Evolutionary conservation across 2,888 invertebrate species (phyloP).

Genomic region (Drosophila mettleri): DNA sequence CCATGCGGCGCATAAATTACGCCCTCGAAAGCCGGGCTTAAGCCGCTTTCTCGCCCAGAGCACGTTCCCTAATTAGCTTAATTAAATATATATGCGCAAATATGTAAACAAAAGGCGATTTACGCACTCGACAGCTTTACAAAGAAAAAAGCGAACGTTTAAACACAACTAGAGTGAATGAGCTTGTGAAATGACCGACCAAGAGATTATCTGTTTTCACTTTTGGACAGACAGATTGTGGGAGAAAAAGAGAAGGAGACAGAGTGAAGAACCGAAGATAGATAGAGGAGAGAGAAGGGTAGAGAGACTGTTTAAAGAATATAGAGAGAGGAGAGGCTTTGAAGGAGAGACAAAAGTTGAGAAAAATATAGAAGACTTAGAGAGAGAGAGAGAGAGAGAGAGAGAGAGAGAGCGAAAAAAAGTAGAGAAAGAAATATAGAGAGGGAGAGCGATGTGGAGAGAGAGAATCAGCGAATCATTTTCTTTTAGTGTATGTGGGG

Average conservation of each 20-base stretch:
- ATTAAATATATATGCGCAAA: constrained; percentile 80
- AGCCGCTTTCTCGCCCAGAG: constrained; percentile 60
- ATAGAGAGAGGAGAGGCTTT: too few relatives aligned
- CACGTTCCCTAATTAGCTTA: constrained; percentile 82
- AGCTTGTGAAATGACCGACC: neutral
- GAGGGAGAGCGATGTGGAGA: neutral
- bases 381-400: neutral
- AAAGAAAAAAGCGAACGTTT: constrained; percentile 15
- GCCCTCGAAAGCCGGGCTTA: constrained; percentile 61
- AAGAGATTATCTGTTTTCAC: neutral
- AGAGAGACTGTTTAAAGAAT: too few relatives aligned
- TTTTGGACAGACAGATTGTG: neutral
- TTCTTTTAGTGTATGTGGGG: too few relatives aligned
- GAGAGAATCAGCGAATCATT: too few relatives aligned
- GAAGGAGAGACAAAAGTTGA: neutral
- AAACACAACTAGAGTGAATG: neutral
- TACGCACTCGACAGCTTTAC: constrained; percentile 44
- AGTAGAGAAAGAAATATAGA: neutral
- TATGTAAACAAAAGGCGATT: constrained; percentile 66
- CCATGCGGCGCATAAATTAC: constrained; percentile 76
- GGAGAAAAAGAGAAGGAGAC: neutral
- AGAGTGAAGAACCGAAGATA: neutral
- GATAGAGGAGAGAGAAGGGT: too few relatives aligned
- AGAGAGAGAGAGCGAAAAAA: too few relatives aligned
- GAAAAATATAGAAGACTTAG: too few relatives aligned